Conservation (phyloP, 1,140 invertebrate genomes). For the Drosophila ironensis region DNA sequence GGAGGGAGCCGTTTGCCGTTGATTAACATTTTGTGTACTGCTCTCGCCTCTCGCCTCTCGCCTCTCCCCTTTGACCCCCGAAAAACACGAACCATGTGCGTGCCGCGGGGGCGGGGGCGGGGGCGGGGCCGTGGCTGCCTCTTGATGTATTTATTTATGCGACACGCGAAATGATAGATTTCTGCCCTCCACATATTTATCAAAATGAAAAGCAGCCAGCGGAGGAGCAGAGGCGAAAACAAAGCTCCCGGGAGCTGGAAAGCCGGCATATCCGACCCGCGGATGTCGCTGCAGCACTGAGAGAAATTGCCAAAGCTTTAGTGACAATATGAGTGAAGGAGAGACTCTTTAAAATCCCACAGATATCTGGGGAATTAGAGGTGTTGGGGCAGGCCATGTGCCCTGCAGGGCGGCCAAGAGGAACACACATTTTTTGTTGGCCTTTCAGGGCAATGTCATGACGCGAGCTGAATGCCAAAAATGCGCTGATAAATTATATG, state of each 20-base stretch:
- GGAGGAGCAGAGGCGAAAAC: slow-evolving; percentile 29
- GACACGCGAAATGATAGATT: slow-evolving; percentile 63
- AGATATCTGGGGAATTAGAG: too few relatives aligned
- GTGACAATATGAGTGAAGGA: too few relatives aligned
- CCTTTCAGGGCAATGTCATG: slow-evolving; percentile 40
- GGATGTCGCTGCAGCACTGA: not conserved
- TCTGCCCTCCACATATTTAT: slow-evolving; percentile 61
- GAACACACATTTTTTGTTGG: slow-evolving; percentile 33
- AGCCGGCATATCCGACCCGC: not conserved
- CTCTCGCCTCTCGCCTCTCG: not conserved
- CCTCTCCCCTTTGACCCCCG: not conserved
- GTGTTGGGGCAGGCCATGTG: slow-evolving; percentile 13
- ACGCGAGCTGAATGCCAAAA: slow-evolving; percentile 59
- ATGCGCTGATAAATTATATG: slow-evolving; percentile 60
- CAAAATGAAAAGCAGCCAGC: slow-evolving; percentile 48
- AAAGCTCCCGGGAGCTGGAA: slow-evolving; percentile 17
- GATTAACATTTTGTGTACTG: slow-evolving; percentile 36
- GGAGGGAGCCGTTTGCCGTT: slow-evolving; percentile 11
- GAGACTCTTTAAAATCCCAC: too few relatives aligned
- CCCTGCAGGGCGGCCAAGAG: slow-evolving; percentile 16
- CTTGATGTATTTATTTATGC: slow-evolving; percentile 67
- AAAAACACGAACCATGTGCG: not conserved
- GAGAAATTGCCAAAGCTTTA: too few relatives aligned
- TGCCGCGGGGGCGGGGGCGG: not conserved
- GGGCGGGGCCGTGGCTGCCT: slow-evolving; percentile 15